Evolutionary conservation across 2,888 invertebrate species (phyloP).

Genomic region (Ceriagrion tenellum): DNA sequence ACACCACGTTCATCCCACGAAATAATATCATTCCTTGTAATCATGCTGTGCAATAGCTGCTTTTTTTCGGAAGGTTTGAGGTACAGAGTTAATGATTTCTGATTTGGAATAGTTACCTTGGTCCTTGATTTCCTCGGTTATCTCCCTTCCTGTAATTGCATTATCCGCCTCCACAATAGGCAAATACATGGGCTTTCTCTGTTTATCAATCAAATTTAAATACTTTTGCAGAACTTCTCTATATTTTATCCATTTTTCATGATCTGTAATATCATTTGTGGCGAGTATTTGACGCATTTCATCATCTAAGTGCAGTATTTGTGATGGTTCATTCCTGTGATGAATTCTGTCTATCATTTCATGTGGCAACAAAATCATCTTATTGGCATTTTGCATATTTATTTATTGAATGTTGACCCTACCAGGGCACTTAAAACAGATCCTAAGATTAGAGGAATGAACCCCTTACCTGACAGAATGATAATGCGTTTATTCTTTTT

Average conservation of each 20-base stretch:
- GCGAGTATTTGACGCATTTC: not conserved
- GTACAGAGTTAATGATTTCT: constrained; percentile 30
- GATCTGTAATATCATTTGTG: not conserved
- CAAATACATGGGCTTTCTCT: not conserved
- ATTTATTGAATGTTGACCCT: not conserved
- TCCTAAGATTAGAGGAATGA: not conserved
- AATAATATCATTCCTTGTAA: not conserved
- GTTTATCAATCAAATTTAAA: not conserved
- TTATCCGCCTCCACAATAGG: not conserved
- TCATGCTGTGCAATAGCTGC: not conserved
- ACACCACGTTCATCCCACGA: constrained; percentile 23
- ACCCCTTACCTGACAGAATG: not conserved
- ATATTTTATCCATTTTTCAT: constrained; percentile 31
- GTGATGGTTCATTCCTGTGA: not conserved
- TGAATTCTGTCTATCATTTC: constrained; percentile 11
- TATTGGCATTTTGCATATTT: constrained; percentile 42
- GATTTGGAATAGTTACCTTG: not conserved
- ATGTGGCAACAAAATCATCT: constrained; percentile 11
- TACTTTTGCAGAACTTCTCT: not conserved
- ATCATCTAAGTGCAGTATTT: not conserved
- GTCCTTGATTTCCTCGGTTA: not conserved
- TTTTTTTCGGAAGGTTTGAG: not conserved
- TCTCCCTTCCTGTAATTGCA: not conserved
- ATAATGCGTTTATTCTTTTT: not conserved
- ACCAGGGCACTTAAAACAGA: constrained; percentile 5